Evolutionary conservation across 1,140 invertebrate genomes (phyloP).

Genomic region (Meloidogyne hapla): DNA sequence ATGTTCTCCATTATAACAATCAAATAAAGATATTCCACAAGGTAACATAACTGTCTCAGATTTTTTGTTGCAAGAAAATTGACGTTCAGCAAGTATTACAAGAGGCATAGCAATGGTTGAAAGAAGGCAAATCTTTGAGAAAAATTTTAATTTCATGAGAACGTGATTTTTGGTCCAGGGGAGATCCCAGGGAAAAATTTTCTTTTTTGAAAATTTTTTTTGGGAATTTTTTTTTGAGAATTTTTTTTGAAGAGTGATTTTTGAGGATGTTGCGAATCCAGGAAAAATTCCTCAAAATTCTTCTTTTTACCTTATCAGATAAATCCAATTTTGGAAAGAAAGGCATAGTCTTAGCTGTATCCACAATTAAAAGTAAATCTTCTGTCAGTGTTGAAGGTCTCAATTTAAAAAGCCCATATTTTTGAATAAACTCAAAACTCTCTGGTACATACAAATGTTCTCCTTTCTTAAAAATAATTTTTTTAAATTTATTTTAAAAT

Average conservation of each 20-base stretch:
- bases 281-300: too few species aligned
- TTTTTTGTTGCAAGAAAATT: background rate
- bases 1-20: background rate
- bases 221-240: too few species aligned
- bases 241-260: too few species aligned
- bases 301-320: conserved; percentile 6
- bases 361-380: background rate
- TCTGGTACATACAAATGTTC: background rate
- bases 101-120: conserved; percentile 12
- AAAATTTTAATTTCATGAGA: too few species aligned
- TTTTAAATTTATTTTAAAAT: background rate
- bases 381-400: background rate
- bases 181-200: too few species aligned
- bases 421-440: background rate
- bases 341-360: background rate
- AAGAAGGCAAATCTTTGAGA: background rate
- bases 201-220: too few species aligned
- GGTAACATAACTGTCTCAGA: background rate
- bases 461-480: background rate
- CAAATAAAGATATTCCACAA: background rate
- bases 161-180: too few species aligned
- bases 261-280: too few species aligned
- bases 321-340: background rate
- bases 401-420: background rate
- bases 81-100: background rate